Percentiles rank a stretch among this genome's conserved stretches.
These are phyloP conservation scores for Melanostigma gelatinosum DNA, from an alignment of 2,113 vertebrate species.

Conservation along the genomic window DNA sequence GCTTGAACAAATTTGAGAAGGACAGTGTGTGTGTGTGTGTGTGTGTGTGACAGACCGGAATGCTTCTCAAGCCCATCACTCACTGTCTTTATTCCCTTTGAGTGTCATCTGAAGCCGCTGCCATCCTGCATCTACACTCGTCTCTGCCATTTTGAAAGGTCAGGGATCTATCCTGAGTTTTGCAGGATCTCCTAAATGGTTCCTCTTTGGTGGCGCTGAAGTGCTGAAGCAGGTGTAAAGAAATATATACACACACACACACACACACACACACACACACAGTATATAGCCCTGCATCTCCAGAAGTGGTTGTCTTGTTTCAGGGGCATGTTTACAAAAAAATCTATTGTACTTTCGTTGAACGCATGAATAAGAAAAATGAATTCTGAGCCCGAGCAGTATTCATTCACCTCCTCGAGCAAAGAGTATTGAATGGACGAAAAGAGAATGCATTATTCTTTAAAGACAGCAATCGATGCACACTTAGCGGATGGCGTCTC, in stretches of 20 bases:
- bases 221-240: neutral
- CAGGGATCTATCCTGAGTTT: constrained; percentile 23
- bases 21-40: neutral
- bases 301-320: neutral
- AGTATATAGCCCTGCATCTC: neutral
- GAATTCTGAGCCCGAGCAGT: neutral
- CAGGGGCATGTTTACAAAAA: neutral
- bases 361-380: neutral
- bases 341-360: neutral
- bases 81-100: constrained; percentile 60
- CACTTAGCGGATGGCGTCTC: neutral
- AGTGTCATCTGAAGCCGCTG: constrained; percentile 43
- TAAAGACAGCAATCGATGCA: neutral
- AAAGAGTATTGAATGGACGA: neutral
- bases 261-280: too few species aligned
- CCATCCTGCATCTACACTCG: constrained; percentile 34
- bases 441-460: constrained; percentile 3
- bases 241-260: too few species aligned
- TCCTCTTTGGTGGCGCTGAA: constrained; percentile 7
- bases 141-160: constrained; percentile 70
- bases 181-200: neutral
- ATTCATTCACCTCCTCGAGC: neutral
- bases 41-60: constrained; percentile 27
- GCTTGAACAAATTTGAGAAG: constrained; percentile 22
- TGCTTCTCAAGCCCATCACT: constrained; percentile 57